These are phyloP conservation scores for Eucera pruinosa DNA, from an alignment of 2,888 invertebrate genomes.

Conservation along the genomic window DNA sequence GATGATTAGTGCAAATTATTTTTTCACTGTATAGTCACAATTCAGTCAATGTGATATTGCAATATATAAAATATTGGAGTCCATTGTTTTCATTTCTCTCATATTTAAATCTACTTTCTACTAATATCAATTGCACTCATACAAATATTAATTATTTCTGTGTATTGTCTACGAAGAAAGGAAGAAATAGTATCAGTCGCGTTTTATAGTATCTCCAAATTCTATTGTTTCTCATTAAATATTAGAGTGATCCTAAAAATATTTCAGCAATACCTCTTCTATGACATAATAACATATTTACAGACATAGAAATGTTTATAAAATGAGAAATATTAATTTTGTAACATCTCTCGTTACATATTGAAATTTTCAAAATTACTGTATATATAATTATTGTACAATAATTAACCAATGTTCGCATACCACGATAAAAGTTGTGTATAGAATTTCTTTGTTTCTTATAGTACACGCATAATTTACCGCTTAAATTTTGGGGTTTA, in stretches of 20 bases:
- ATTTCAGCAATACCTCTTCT: slow-evolving; percentile 35
- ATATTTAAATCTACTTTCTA: slow-evolving; percentile 28
- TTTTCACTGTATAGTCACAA: slow-evolving; percentile 9
- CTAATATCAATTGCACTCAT: slow-evolving; percentile 38
- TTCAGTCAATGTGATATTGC: slow-evolving; percentile 45
- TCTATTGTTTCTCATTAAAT: slow-evolving; percentile 30
- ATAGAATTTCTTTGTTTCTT: slow-evolving; percentile 1
- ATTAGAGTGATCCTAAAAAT: slow-evolving; percentile 38
- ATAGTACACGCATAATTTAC: slow-evolving; percentile 15
- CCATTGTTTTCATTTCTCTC: slow-evolving; percentile 21
- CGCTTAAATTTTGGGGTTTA: slow-evolving; percentile 2
- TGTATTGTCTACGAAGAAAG: slow-evolving; percentile 53
- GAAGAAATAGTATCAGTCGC: slow-evolving; percentile 55
- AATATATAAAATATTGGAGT: slow-evolving; percentile 50
- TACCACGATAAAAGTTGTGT: slow-evolving; percentile 15
- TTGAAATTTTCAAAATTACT: slow-evolving; percentile 11
- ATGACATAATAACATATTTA: slow-evolving; percentile 45
- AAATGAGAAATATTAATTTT: slow-evolving; percentile 36
- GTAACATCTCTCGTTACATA: slow-evolving; percentile 1
- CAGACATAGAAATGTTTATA: slow-evolving; percentile 49
- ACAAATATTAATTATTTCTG: slow-evolving; percentile 36
- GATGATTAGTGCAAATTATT: slow-evolving; percentile 21
- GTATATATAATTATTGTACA: slow-evolving; percentile 39
- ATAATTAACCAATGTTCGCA: neutral
- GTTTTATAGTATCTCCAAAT: slow-evolving; percentile 33